These are phyloP conservation scores for Girardinus metallicus DNA, from an alignment of 2,797 vertebrate species.

Conservation along the genomic window DNA sequence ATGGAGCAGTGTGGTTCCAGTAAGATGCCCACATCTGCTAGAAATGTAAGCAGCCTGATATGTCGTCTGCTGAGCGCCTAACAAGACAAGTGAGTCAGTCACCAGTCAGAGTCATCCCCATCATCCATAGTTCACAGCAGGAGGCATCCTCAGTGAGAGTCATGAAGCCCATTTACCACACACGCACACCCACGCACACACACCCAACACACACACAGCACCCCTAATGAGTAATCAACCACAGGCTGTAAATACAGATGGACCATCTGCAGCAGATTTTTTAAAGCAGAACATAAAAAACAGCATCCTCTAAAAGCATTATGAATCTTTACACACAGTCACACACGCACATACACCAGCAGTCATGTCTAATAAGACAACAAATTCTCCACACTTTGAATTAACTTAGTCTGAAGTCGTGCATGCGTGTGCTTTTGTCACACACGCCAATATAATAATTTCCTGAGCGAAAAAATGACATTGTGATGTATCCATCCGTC, in stretches of 20 bases:
- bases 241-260: constrained; percentile 35
- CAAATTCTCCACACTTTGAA: constrained; percentile 55
- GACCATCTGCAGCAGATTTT: constrained; percentile 52
- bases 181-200: constrained; percentile 10
- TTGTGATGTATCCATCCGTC: constrained; percentile 18
- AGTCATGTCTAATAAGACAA: constrained; percentile 53
- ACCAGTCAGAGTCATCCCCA: constrained; percentile 23
- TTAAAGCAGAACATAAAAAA: constrained; percentile 30
- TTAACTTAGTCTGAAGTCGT: constrained; percentile 51
- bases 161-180: constrained; percentile 4
- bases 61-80: constrained; percentile 10
- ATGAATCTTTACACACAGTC: constrained; percentile 4
- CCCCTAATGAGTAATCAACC: constrained; percentile 51
- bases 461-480: constrained; percentile 14
- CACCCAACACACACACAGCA: constrained; percentile 15
- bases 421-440: constrained; percentile 26
- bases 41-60: not conserved
- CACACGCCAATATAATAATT: constrained; percentile 12
- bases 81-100: constrained; percentile 43
- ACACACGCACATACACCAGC: constrained; percentile 29
- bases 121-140: constrained; percentile 24
- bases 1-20: not conserved
- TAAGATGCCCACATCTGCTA: not conserved
- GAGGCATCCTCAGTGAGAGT: constrained; percentile 38
- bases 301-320: constrained; percentile 8